Base-by-base conservation (phyloP, 2,888 invertebrate species). In the Heliconius sara region DNA sequence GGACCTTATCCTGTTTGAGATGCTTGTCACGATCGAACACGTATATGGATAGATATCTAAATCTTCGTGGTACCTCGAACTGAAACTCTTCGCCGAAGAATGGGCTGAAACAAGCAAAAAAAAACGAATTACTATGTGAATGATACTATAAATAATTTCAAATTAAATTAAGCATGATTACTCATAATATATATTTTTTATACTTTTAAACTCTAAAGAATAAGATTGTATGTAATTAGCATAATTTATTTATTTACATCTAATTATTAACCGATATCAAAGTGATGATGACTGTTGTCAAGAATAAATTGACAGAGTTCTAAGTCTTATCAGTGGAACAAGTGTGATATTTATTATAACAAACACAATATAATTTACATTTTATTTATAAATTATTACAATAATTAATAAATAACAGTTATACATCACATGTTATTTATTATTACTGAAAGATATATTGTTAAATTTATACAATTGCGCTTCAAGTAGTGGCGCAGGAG, bases 81-180 rank as follows among this genome's bases (percentile, higher is more conserved):
- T 98, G 97, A 95, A 98, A 98, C 92, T 98, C 98, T 91, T 98
- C 98, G 82, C 98, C 98, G 92, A 98, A 98, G 93, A 98, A 98
- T 84, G 98, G 98, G 91, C 97, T 97, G 92, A 85, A 96, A 97
- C 87, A 86, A 91, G 82, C 22, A 22, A 52, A 52, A 52, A 52
- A 22, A 85, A 77, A 82, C 27, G n/a, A 13, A 77, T 34, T 30
- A 71, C 7, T 25, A 72, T 67, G 43, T 34, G 6, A 34, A 34
- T 34, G 34, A 34, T 34, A 34, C 34, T 34, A 34, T 34, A 34
- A 34, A 34, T 34, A 34, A 7, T 34, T 34, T 34, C 6, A 34
- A 34, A 34, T 34, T 34, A 34, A 34, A 34, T n/a, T 13, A 27
- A 52, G 9, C 52, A 22, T 22, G 19, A 52, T 7, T 22, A 22